Conservation (phyloP, 2,888 invertebrate species). For the Agapostemon virescens region DNA sequence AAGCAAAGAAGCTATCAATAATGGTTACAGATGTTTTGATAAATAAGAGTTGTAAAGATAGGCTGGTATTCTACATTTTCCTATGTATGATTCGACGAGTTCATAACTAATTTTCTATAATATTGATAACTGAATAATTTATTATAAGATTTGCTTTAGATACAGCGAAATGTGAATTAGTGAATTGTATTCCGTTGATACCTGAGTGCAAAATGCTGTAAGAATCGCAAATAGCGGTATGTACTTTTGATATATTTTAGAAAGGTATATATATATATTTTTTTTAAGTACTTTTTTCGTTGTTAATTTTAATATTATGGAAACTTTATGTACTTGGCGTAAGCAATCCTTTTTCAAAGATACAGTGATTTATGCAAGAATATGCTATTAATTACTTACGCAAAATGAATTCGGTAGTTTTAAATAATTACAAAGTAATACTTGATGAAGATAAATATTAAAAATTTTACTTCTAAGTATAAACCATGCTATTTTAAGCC, state of each 20-base stretch:
- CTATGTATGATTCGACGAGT: slow-evolving; percentile 11
- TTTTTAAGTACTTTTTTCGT: slow-evolving; percentile 28
- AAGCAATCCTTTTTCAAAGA: slow-evolving; percentile 17
- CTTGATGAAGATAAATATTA: not conserved
- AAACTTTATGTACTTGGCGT: slow-evolving; percentile 38
- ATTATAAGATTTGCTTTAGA: slow-evolving; percentile 8
- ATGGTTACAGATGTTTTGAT: slow-evolving; percentile 21
- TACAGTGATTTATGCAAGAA: slow-evolving; percentile 15
- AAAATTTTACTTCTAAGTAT: not conserved
- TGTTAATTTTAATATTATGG: slow-evolving; percentile 19
- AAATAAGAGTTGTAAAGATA: slow-evolving; percentile 15
- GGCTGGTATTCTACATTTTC: slow-evolving; percentile 14
- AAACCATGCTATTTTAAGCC: slow-evolving; percentile 12
- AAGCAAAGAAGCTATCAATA: slow-evolving; percentile 21
- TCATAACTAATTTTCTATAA: slow-evolving; percentile 10
- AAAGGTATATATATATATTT: not conserved
- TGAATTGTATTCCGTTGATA: not conserved
- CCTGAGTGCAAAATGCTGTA: slow-evolving; percentile 12
- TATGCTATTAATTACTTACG: slow-evolving; percentile 21
- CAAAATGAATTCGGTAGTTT: not conserved
- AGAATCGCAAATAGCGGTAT: slow-evolving; percentile 2
- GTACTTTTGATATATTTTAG: slow-evolving; percentile 14
- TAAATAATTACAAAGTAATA: not conserved
- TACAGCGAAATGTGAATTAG: not conserved
- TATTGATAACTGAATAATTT: slow-evolving; percentile 8